Evolutionary conservation across 2,797 vertebrate genomes (phyloP).

Genomic region (Pipistrellus nathusii): DNA sequence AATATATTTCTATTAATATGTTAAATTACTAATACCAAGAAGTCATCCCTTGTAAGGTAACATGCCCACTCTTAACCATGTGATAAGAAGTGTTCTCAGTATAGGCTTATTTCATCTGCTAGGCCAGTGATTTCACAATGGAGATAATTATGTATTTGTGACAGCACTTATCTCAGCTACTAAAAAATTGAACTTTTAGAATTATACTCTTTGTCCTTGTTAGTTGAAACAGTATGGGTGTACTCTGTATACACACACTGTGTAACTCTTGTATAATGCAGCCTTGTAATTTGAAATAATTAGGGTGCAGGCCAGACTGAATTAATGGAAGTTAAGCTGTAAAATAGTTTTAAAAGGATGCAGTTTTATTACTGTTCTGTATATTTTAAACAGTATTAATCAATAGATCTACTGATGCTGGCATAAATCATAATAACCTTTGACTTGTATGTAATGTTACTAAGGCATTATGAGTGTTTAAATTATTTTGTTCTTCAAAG

Average conservation of each 20-base stretch:
- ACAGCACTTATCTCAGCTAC: background rate
- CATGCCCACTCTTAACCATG: background rate
- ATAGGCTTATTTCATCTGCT: background rate
- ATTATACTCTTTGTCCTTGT: background rate
- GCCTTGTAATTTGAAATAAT: background rate
- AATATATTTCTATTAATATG: conserved; percentile 80
- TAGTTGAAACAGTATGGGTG: background rate
- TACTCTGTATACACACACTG: background rate
- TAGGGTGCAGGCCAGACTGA: background rate
- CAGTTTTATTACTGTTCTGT: background rate
- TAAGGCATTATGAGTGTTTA: background rate
- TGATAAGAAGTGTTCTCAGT: background rate
- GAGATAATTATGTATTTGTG: background rate
- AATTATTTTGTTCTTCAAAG: background rate
- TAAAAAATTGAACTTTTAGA: conserved; percentile 7
- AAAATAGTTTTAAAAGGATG: background rate
- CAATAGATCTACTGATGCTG: background rate
- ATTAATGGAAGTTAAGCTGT: background rate
- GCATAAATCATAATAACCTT: background rate
- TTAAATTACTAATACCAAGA: conserved; percentile 72
- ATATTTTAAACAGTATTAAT: background rate
- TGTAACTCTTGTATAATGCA: background rate
- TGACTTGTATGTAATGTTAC: background rate
- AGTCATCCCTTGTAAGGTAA: conserved; percentile 20
- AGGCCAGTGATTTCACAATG: background rate